Evolutionary conservation across 1,140 invertebrate species (phyloP), one percentile per base, ranked within the genome.

Genomic region (Drosophila seguyi): DNA sequence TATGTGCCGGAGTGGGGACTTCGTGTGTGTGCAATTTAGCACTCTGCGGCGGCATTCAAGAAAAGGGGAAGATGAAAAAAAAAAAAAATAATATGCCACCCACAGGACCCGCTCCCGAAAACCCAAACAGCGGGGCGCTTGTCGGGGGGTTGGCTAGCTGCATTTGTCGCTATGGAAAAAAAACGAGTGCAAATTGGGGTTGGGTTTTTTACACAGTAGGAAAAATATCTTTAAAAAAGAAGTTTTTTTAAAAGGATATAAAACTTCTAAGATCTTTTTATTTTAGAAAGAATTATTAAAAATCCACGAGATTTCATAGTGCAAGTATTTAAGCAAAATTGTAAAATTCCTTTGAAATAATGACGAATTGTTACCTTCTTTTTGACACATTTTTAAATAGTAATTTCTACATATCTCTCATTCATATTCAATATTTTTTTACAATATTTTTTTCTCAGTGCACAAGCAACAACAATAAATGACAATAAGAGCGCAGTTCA

Each of bases 401-500:
- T 3, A 14, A 16, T 22, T 25, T 1, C 6, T 1, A n/a, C 7
- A 10, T 16, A 2, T 47, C 1, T 6, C 22, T 22, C 31, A 22
- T 4, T 10, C 29, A 31, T 29, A 14, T 3, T 14, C 2, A 14
- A 20, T 27, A 39, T 34, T 20, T 44, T 71, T 20, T 36, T 6
- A 16, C 10, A 36, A 4, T 11, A 13, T 11, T 25, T 73, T 61
- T 39, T 38, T 38, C 10, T 14, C 58, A 42, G 56, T 76, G 39
- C 25, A n/a, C 7, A 57, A 42, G 55, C 63, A 63, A 61, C 79
- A 74, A 85, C 85, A 90, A 84, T 88, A 88, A 90, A 90, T 88
- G 84, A 84, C 85, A 90, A 88, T 88, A 88, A 84, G 85, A 90
- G 85, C 85, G 77, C 84, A 88, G 84, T 88, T 90, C 84, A 88